These are phyloP conservation scores for Drosophila siamana DNA, from an alignment of 2,888 invertebrate species.

Conservation along the genomic window DNA sequence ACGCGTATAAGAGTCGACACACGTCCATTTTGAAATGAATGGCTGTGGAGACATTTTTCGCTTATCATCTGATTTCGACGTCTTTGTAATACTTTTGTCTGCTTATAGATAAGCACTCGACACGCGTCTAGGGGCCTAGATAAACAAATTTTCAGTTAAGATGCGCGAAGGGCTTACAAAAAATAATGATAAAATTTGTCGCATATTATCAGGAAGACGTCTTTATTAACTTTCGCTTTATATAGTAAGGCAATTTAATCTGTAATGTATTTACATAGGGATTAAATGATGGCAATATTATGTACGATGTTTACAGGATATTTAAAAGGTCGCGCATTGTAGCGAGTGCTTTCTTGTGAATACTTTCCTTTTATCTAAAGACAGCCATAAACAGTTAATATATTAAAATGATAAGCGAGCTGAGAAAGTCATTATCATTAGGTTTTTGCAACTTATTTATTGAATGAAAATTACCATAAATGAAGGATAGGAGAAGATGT, in stretches of 20 bases:
- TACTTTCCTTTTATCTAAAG: conserved; percentile 9
- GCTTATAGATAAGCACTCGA: conserved; percentile 31
- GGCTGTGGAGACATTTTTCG: background rate
- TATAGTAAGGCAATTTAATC: background rate
- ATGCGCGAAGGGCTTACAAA: background rate
- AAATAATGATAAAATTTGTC: background rate
- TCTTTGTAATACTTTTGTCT: background rate
- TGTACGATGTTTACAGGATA: background rate
- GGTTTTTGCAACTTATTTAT: background rate
- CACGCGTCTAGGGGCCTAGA: conserved; percentile 6
- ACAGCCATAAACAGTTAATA: background rate
- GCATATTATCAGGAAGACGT: background rate
- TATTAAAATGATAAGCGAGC: background rate
- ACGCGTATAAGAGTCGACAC: background rate
- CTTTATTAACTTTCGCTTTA: background rate
- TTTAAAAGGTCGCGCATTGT: background rate
- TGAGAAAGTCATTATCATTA: background rate
- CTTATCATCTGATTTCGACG: conserved; percentile 19
- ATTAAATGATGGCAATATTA: too few relatives aligned
- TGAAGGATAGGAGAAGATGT: too few relatives aligned
- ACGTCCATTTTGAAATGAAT: background rate
- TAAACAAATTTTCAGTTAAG: conserved; percentile 26
- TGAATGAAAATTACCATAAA: too few relatives aligned
- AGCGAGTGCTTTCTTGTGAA: background rate
- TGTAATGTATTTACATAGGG: background rate